These are phyloP conservation scores for Caracal caracal DNA, from an alignment of 2,113 vertebrate species.

Conservation along the genomic window DNA sequence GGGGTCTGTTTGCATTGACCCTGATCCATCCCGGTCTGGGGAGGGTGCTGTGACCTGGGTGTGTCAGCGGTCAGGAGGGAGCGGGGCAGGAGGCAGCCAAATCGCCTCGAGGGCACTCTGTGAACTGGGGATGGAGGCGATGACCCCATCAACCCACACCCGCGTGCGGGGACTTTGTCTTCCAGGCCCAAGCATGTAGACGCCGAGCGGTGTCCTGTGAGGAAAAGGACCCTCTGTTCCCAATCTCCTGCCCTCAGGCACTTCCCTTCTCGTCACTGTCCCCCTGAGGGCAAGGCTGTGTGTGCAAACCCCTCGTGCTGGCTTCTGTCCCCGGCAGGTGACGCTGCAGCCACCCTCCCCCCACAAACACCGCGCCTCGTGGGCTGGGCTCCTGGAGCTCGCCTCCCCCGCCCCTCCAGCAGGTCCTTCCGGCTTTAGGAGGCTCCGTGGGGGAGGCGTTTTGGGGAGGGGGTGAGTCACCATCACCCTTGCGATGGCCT, in stretches of 20 bases:
- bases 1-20: rapidly evolving
- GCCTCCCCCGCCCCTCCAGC: not conserved
- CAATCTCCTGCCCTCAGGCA: not conserved
- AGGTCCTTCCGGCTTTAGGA: not conserved
- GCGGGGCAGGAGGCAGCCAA: not conserved
- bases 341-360: not conserved
- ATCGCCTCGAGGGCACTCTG: rapidly evolving
- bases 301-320: not conserved
- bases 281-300: not conserved
- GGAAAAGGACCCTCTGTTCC: not conserved
- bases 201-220: not conserved
- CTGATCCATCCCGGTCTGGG: not conserved
- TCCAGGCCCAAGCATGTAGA: not conserved
- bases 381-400: not conserved
- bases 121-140: rapidly evolving
- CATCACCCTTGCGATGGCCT: not conserved
- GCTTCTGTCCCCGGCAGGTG: not conserved
- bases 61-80: not conserved
- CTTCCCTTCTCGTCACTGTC: not conserved
- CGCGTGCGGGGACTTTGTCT: not conserved
- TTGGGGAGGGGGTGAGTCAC: not conserved
- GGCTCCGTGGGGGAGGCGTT: not conserved
- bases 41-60: not conserved
- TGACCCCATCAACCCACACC: rapidly evolving
- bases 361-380: rapidly evolving